Base-by-base conservation (phyloP, 2,113 vertebrate species). In the Podarcis raffonei region DNA sequence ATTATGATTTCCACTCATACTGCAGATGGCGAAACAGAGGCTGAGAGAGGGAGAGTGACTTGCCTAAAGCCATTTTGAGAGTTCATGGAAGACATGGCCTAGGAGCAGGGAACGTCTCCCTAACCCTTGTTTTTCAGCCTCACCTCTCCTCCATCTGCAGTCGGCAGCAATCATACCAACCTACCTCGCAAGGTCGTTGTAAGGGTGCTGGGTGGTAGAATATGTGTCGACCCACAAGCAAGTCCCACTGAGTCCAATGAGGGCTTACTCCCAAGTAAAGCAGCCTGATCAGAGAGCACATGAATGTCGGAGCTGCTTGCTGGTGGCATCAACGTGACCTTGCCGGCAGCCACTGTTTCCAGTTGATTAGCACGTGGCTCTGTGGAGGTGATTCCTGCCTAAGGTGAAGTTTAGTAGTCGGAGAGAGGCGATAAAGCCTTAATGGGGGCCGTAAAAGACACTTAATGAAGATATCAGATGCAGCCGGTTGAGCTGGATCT, bases 351-450 rank as follows among this genome's bases (percentile, higher is more conserved):
- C 66, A 78, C 30, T 6, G 32, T 5, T 75, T 66, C 83, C 83
- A 35, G 6, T 3, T 37, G 62, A 72, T 57, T 30, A 39, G 37
- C 85, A 13, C 0, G 1, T 32, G 65, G 48, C 62, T 13, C 35
- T 16, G n/a, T 0, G 69, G 32, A 6, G 22, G 32, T 35, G 30
- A 16, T 39, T 35, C 35, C 74, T 39, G 6, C 16, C 35, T 39
- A 39, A 39, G 74, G 32, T 8, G 35, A 37, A 37, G 18, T 6
- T 53, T 1, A 30, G 42, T 27, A 8, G 48, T 30, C 11, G 3
- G 42, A 4, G 68, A 87, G 84, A 87, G 86, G 84, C 82, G 87
- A 74, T 92, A 90, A 89, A 79, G 37, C 72, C 69, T 90, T 71
- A 89, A 42, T 32, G 71, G n/a, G 85, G 39, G 81, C 83, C 81